Base-by-base conservation (phyloP, 2,888 invertebrate species). In the Andrena bucephala region DNA sequence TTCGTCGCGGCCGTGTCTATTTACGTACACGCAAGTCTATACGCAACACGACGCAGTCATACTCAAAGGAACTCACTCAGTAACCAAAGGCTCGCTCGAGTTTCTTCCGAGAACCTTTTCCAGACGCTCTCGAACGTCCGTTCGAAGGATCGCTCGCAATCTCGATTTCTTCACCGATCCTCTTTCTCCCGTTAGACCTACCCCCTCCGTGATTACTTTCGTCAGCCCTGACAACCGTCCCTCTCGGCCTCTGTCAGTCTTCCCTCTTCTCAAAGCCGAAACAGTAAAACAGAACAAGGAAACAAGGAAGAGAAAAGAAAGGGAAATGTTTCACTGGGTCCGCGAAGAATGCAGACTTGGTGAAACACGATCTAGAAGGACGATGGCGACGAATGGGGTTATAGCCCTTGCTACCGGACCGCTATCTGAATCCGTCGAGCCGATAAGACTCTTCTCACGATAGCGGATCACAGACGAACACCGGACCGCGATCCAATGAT, bases 331-430 rank as follows among this genome's bases (percentile, higher is more conserved):
- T 62, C 33, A 75, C 69, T 74, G 74, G 74, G 57, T 80, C 52
- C 68, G 73, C 77, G 62, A 85, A 62, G 83, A 89, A 85, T 90
- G 92, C 92, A 83, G 65, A 86, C 86, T 86, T 88, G 71, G 90
- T 91, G 92, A 91, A 93, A 93, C 90, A 68, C 81, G 91, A 93
- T 90, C 90, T 88, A 86, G 75, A 77, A 80, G 87, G 85, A 88
- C 81, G 85, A 82, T 86, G 76, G 70, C 79, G 77, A 31, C 77
- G 87, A 13, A 24, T 57, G 24, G 85, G 92, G 92, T 92, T 92
- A 92, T 91, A 90, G 92, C 89, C 91, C 92, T 31, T 87, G 85
- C 85, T 83, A 84, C 85, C 80, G 85, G 82, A 73, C 80, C 79
- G 89, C 82, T 82, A 89, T 89, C 87, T 84, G 87, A 87, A 90